phyloP scores from a whole-genome alignment of 1,140 invertebrate species.

The Hypothenemus hampei region DNA sequence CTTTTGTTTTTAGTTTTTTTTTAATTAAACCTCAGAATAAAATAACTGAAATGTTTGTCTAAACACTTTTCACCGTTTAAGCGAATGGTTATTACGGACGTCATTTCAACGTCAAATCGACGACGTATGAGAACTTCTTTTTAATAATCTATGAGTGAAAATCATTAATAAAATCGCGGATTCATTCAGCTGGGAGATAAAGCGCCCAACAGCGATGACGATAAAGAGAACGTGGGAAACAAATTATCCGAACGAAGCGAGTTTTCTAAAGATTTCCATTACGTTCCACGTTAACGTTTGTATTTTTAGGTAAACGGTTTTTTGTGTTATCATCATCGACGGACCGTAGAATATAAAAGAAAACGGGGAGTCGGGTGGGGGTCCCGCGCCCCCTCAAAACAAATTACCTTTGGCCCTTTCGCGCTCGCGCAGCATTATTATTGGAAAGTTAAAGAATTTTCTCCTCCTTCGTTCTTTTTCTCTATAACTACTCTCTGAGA shows the following conservation, averaged over 20 bases:
- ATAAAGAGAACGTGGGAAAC: too few relatives aligned
- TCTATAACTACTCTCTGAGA: too few relatives aligned
- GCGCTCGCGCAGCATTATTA: neutral
- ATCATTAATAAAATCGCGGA: conserved; percentile 9
- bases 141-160: neutral
- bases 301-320: conserved; percentile 10
- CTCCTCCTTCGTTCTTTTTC: conserved; percentile 5
- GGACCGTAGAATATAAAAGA: neutral
- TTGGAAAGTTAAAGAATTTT: conserved; percentile 21
- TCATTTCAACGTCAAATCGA: too few relatives aligned
- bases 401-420: conserved; percentile 5
- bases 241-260: conserved; percentile 7
- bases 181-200: neutral
- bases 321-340: neutral
- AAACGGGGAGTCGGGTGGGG: conserved; percentile 4
- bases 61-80: too few relatives aligned
- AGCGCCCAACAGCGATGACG: conserved; percentile 2
- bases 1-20: too few relatives aligned
- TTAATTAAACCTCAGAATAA: too few relatives aligned
- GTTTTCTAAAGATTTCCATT: conserved; percentile 15
- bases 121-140: too few relatives aligned
- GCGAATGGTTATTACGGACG: too few relatives aligned
- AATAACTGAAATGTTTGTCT: too few relatives aligned
- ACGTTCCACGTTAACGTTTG: conserved; percentile 6
- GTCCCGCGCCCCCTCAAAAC: too few relatives aligned